Evolutionary conservation across 2,113 vertebrate species (phyloP), one percentile per base, ranked within the genome.

Genomic region (Aldabrachelys gigantea): DNA sequence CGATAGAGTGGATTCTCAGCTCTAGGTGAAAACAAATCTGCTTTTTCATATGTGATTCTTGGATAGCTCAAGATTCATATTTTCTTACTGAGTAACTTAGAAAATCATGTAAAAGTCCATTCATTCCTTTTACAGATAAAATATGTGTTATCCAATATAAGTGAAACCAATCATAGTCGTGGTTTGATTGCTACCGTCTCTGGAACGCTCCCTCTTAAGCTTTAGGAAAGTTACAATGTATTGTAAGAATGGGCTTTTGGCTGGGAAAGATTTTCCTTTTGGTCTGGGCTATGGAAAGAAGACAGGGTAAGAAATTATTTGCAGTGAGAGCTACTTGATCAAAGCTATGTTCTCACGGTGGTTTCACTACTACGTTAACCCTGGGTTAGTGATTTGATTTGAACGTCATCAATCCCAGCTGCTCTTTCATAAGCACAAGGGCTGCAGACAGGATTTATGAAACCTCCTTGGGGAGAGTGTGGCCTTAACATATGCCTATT

Each of bases 41-140:
- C 53, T 31, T 80, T 85, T 10, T 56, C 52, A 78, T 57, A 24
- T n/a, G 69, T 87, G 65, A 59, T 11, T 5, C 35, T 84, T 22
- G 38, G 47, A 87, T 25, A 3, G 91, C 82, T 31, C 57, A 53
- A 83, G 78, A 85, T 25, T 54, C 50, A 79, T 69, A 5, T 87
- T 82, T 91, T 93, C 41, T 50, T 89, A 59, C 57, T 13, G 53
- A 91, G 62, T 44, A 56, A 44, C 57, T 90, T 62, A 38, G 80
- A 56, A 49, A 90, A 49, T 79, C 76, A 11, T 76, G 69, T 87
- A 57, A 84, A 82, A 84, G 41, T 17, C 47, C 41, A 62, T 82
- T 76, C 16, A 57, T 47, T 90, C 13, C 21, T 69, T 10, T 69
- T 38, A 35, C 19, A 10, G 65, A 6, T 85, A 78, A 78, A 93